Conservation (phyloP, 92 coral and sea anemone species). For the Epizoanthus fatuus region DNA sequence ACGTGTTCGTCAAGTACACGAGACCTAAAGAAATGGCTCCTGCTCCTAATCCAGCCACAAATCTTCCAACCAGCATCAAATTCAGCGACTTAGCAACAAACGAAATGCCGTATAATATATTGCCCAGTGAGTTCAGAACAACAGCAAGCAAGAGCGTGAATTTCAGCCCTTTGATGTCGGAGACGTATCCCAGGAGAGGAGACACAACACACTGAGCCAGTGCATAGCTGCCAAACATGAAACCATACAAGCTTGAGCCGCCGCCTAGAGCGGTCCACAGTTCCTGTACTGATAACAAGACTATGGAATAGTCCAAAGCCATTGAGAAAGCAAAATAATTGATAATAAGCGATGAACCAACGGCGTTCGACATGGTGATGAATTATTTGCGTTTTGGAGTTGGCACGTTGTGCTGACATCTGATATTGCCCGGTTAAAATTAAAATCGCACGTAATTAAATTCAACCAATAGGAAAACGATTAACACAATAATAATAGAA, state of each 20-base stretch:
- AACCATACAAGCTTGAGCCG: constrained; percentile 74
- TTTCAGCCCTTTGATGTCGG: constrained; percentile 94
- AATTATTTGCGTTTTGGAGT: not conserved
- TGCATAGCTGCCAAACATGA: constrained; percentile 95
- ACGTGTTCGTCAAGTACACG: constrained; percentile 90
- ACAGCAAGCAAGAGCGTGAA: constrained; percentile 86
- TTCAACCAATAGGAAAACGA: constrained; percentile 2
- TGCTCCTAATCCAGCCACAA: constrained; percentile 94
- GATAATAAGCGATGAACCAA: constrained; percentile 80
- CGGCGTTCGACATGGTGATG: constrained; percentile 55
- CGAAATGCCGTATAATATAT: constrained; percentile 85
- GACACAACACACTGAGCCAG: constrained; percentile 89
- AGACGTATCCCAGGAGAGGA: constrained; percentile 92
- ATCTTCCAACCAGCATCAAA: constrained; percentile 86
- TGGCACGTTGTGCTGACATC: constrained; percentile 2
- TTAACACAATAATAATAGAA: too few species aligned
- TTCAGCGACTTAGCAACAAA: constrained; percentile 80
- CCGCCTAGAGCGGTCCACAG: constrained; percentile 90
- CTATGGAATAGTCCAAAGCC: constrained; percentile 94
- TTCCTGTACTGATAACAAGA: constrained; percentile 83
- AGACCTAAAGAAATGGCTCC: constrained; percentile 90
- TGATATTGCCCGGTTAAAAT: constrained; percentile 9
- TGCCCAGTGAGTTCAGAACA: constrained; percentile 83
- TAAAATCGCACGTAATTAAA: not conserved
- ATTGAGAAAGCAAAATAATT: constrained; percentile 93